Base-by-base conservation (phyloP, 1,140 invertebrate species). In the Catajapyx aquilonaris region DNA sequence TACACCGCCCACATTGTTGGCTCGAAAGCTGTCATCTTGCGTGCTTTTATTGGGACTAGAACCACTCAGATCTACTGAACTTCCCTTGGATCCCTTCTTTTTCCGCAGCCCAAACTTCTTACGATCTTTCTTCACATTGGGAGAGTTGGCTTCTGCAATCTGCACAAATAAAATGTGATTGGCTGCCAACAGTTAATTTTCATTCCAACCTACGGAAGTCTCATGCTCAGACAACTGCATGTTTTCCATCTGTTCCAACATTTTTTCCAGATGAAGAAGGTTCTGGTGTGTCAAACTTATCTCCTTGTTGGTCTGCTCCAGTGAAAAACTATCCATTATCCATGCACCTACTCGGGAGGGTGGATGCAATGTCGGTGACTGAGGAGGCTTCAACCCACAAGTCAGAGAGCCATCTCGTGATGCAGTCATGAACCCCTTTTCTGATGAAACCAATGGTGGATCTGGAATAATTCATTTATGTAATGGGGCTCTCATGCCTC, bases 101-200 rank as follows among this genome's bases (percentile, higher is more conserved):
- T 72, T 71, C 21, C 69, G 59, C 4, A 76, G 53, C n/a, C 69
- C 69, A 51, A 76, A 76, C 44, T 72, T 70, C 45, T 66, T 68
- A 1, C 69, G 56, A 43, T 73, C 68, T 48, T 74, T 74, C 51
- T 74, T 76, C 1, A 71, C 64, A 47, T 65, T 68, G 1, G 68
- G 68, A 1, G 69, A 70, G 20, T 13, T 28, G 7, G 23, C 23
- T 28, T 28, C 23, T 28, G 7, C 7, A 13, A 28, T 28, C 23
- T 28, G 23, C 7, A 28, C 7, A 28, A 7, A 28, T 9, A 28
- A 28, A 9, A 28, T 13, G 13, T 9, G 7, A 9, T 28, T 13
- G 13, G 7, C 7, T 28, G 13, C 7, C 23, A 28, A 28, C 23
- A 28, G n/a, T n/a, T n/a, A n/a, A n/a, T n/a, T n/a, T n/a, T n/a